phyloP scores from a whole-genome alignment of 2,888 invertebrate genomes.

The Thymelicus acteon region DNA sequence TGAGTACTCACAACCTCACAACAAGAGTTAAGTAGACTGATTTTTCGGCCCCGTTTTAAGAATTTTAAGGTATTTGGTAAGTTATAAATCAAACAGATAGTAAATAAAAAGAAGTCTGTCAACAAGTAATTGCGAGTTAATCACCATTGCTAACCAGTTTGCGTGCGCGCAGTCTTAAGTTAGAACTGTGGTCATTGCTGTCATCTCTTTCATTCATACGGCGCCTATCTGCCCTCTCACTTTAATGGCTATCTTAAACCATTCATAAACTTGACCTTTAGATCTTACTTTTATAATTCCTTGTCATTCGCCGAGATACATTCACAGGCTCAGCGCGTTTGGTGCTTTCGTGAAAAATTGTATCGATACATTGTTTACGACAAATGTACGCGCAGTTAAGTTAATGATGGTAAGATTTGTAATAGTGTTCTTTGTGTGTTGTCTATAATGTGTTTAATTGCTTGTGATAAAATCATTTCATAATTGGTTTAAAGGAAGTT shows the following conservation, averaged over 20 bases:
- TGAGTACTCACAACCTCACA: too few species aligned
- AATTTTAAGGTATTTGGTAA: too few species aligned
- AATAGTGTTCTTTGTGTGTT: slow-evolving; percentile 42
- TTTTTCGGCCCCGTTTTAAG: too few species aligned
- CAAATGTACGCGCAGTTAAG: slow-evolving; percentile 44
- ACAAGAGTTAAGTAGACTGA: too few species aligned
- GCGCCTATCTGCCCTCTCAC: slow-evolving; percentile 47
- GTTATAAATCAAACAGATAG: neutral
- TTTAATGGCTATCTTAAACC: slow-evolving; percentile 67
- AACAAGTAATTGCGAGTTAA: slow-evolving; percentile 44
- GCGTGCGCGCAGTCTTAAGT: slow-evolving; percentile 54
- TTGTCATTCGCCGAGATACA: slow-evolving; percentile 57
- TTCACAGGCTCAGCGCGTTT: slow-evolving; percentile 56
- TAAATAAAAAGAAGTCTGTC: neutral
- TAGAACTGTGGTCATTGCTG: slow-evolving; percentile 45
- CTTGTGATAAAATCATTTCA: slow-evolving; percentile 14
- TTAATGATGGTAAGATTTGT: slow-evolving; percentile 53
- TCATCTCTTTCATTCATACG: slow-evolving; percentile 48
- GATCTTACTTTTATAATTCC: slow-evolving; percentile 53
- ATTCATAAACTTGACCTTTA: slow-evolving; percentile 77
- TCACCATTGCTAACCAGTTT: slow-evolving; percentile 64
- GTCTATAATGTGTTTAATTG: slow-evolving; percentile 3
- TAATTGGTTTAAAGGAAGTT: slow-evolving; percentile 18
- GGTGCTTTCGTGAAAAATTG: slow-evolving; percentile 47
- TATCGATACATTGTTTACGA: slow-evolving; percentile 47